Evolutionary conservation across 2,888 invertebrate species (phyloP).

Genomic region (Calliphora vomitoria): DNA sequence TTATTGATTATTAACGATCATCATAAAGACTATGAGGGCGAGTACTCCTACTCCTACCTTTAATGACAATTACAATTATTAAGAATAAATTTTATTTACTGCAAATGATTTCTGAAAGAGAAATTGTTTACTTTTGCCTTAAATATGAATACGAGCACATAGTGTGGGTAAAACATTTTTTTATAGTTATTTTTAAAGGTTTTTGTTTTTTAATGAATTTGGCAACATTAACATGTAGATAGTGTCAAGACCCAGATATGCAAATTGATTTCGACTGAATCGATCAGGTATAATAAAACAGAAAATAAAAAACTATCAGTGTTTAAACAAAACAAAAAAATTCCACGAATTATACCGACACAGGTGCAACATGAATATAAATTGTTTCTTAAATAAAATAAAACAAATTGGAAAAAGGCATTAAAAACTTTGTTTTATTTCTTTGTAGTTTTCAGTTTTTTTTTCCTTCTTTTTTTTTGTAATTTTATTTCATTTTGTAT

Average conservation of each 20-base stretch:
- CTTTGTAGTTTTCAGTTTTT: neutral
- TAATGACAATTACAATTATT: slow-evolving; percentile 18
- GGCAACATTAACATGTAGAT: slow-evolving; percentile 78
- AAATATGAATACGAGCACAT: neutral
- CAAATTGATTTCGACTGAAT: slow-evolving; percentile 79
- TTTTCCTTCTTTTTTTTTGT: slow-evolving; percentile 16
- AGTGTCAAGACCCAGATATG: slow-evolving; percentile 82
- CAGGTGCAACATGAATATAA: slow-evolving; percentile 75
- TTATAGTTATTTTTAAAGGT: slow-evolving; percentile 18
- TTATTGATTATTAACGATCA: slow-evolving; percentile 52
- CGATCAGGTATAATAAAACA: slow-evolving; percentile 64
- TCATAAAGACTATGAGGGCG: slow-evolving; percentile 22
- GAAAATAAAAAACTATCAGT: slow-evolving; percentile 65
- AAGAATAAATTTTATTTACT: slow-evolving; percentile 37
- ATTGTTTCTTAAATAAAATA: slow-evolving; percentile 64
- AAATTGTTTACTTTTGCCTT: slow-evolving; percentile 51
- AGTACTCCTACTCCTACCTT: neutral
- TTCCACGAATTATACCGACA: slow-evolving; percentile 74
- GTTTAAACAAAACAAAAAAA: slow-evolving; percentile 63
- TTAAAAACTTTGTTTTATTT: slow-evolving; percentile 49
- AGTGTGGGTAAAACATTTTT: neutral
- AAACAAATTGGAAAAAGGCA: slow-evolving; percentile 30
- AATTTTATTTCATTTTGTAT: slow-evolving; percentile 27
- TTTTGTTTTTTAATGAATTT: slow-evolving; percentile 64
- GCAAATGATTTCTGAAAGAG: slow-evolving; percentile 68